A percentile compares a stretch with the other conserved stretches of the same genome.
Conservation (phyloP, 1,140 invertebrate species). For the Apolygus lucorum region DNA sequence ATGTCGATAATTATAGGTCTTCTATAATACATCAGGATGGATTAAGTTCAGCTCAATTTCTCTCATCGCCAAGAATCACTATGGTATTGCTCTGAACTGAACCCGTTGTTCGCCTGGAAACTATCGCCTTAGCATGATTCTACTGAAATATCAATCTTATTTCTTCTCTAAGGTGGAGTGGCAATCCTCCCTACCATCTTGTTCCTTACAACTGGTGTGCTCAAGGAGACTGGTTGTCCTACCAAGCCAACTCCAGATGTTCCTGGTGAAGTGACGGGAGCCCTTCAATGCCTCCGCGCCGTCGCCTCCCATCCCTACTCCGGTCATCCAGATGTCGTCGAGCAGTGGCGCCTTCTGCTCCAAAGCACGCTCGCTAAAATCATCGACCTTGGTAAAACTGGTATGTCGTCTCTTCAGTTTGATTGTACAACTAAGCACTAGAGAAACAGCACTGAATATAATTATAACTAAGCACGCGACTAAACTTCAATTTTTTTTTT, state of each 20-base stretch:
- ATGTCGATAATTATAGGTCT: no score
- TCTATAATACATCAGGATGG: no score
- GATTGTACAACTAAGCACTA: no score
- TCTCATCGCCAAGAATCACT: no score
- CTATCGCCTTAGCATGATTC: no score
- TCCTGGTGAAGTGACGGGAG: slow-evolving; percentile 53
- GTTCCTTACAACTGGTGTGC: slow-evolving; percentile 81
- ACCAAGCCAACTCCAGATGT: slow-evolving; percentile 39
- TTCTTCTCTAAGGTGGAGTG: slow-evolving; percentile 56
- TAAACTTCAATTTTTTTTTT: no score
- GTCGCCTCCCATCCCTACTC: slow-evolving; percentile 56
- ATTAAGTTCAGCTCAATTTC: no score
- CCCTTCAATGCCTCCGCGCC: slow-evolving; percentile 53
- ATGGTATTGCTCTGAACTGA: no score
- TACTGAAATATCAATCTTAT: slow-evolving; percentile 19
- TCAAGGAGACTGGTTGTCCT: slow-evolving; percentile 62
- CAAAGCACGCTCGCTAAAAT: slow-evolving; percentile 81
- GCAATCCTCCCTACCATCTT: slow-evolving; percentile 83
- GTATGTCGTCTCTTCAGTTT: slow-evolving; percentile 39
- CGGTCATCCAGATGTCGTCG: slow-evolving; percentile 48
- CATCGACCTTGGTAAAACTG: slow-evolving; percentile 80
- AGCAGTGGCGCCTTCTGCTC: slow-evolving; percentile 67
- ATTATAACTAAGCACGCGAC: no score
- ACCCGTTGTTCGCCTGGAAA: no score
- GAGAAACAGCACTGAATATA: no score